These are phyloP conservation scores for Tiaroga cobitis DNA, from an alignment of 2,797 vertebrate species.

Conservation along the genomic window DNA sequence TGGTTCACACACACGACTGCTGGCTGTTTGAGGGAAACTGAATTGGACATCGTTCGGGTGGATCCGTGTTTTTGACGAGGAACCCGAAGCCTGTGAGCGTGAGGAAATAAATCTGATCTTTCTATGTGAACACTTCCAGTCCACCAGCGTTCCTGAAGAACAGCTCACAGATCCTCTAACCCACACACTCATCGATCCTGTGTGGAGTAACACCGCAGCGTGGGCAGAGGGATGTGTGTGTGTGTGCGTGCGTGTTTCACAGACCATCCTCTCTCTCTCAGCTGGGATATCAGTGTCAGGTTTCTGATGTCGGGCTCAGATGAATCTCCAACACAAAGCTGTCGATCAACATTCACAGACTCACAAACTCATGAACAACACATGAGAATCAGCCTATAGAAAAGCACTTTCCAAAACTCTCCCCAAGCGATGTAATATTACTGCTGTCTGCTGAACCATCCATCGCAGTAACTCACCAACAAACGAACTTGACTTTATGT, in stretches of 20 bases:
- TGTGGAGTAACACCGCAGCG: slow-evolving; percentile 40
- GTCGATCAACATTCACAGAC: slow-evolving; percentile 76
- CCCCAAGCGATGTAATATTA: neutral
- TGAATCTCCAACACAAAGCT: slow-evolving; percentile 70
- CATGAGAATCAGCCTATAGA: slow-evolving; percentile 65
- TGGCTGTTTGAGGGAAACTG: slow-evolving; percentile 53
- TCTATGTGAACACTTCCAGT: slow-evolving; percentile 9
- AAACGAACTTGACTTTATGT: neutral
- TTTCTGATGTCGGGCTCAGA: slow-evolving; percentile 73
- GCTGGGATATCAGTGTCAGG: slow-evolving; percentile 77
- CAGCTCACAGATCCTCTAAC: slow-evolving; percentile 38
- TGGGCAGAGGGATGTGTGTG: slow-evolving; percentile 39
- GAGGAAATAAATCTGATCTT: slow-evolving; percentile 55
- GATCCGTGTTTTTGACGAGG: slow-evolving; percentile 61
- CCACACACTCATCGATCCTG: slow-evolving; percentile 40
- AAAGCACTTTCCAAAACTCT: slow-evolving; percentile 2
- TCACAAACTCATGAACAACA: slow-evolving; percentile 76
- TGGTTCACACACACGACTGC: slow-evolving; percentile 18
- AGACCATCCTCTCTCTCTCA: slow-evolving; percentile 69
- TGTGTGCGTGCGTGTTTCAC: slow-evolving; percentile 28
- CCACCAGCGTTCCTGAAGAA: slow-evolving; percentile 33
- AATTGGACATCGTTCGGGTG: slow-evolving; percentile 56
- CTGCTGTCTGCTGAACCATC: neutral
- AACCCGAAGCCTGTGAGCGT: slow-evolving; percentile 59
- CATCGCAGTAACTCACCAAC: neutral